Evolutionary conservation across 1,140 invertebrate species (phyloP).

Genomic region (Himalopsyche phryganea): DNA sequence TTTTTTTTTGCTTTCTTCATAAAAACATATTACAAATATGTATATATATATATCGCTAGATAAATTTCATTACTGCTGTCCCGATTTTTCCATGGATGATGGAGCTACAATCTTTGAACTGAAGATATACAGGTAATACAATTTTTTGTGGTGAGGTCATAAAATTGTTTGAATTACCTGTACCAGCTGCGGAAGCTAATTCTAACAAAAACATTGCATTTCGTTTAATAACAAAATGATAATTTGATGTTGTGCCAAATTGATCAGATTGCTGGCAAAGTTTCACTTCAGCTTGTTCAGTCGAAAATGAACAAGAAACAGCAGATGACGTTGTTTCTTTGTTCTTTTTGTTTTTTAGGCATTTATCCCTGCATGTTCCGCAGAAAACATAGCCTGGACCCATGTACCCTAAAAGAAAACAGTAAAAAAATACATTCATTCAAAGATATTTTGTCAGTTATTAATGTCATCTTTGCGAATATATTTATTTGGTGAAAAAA

Average conservation of each 20-base stretch:
- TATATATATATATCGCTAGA: too few relatives aligned
- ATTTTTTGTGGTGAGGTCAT: too few relatives aligned
- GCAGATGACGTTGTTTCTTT: not conserved
- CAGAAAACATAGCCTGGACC: constrained; percentile 21
- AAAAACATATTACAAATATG: too few relatives aligned
- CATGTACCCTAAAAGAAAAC: constrained; percentile 5
- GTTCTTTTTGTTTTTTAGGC: constrained; percentile 34
- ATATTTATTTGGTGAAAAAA: not conserved
- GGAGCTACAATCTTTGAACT: too few relatives aligned
- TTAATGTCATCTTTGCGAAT: too few relatives aligned
- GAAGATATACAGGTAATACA: too few relatives aligned
- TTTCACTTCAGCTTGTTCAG: not conserved
- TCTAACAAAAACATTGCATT: constrained; percentile 94
- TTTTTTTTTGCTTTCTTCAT: too few relatives aligned
- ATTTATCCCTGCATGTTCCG: constrained; percentile 35
- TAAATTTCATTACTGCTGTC: too few relatives aligned
- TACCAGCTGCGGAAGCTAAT: constrained; percentile 68
- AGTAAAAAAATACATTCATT: not conserved
- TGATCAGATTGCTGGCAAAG: not conserved
- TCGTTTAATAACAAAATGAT: constrained; percentile 69
- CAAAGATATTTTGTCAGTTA: not conserved
- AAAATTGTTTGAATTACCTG: too few relatives aligned
- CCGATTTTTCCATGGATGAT: too few relatives aligned
- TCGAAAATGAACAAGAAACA: not conserved
- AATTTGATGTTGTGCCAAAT: not conserved